These are phyloP conservation scores for Brachyhypopomus gauderio DNA, from an alignment of 2,113 vertebrate species.

Conservation along the genomic window DNA sequence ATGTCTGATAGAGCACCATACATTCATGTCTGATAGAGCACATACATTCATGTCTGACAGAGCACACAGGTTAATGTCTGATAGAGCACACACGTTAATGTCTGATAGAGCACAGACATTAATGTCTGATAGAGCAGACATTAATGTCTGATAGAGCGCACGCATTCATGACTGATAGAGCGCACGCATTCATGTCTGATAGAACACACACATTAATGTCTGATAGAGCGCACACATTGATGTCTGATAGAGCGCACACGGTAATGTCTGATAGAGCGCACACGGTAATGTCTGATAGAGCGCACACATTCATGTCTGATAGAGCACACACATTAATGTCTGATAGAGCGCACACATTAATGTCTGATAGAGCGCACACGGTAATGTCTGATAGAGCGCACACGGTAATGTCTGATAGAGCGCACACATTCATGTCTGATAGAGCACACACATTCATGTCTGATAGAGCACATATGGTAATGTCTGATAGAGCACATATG, in stretches of 20 bases:
- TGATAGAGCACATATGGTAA: not conserved
- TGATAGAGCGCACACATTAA: constrained; percentile 19
- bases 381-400: not conserved
- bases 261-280: not conserved
- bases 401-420: not conserved
- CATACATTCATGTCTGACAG: constrained; percentile 23
- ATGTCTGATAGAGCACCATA: too few relatives aligned
- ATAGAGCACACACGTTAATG: too few relatives aligned
- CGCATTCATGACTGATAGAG: too few relatives aligned
- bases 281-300: constrained; percentile 9
- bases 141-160: not conserved
- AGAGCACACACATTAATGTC: not conserved
- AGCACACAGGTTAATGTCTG: too few relatives aligned
- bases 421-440: constrained; percentile 20
- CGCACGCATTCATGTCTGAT: too few relatives aligned
- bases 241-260: not conserved
- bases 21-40: constrained; percentile 23
- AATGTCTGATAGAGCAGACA: not conserved
- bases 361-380: not conserved
- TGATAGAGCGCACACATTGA: not conserved
- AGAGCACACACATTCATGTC: too few relatives aligned
- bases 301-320: too few relatives aligned
- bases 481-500: not conserved
- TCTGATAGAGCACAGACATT: constrained; percentile 8
- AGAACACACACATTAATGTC: constrained; percentile 23